A percentile compares a stretch with the other conserved stretches of the same genome.
Evolutionary conservation across 2,113 vertebrate species (phyloP).

Genomic region (Psittacula cyanocephala): DNA sequence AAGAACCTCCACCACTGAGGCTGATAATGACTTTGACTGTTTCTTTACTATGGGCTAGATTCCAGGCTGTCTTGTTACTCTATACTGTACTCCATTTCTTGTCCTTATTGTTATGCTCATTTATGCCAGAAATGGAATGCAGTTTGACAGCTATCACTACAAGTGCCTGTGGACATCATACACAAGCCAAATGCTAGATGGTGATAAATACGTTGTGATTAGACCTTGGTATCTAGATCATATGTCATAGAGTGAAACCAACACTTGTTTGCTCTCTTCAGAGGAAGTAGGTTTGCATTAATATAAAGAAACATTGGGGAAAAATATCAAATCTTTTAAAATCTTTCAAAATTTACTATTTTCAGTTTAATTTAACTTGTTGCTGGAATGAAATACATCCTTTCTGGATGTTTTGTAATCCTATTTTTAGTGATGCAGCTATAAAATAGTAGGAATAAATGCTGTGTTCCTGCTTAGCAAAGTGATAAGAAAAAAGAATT

Average conservation of each 20-base stretch:
- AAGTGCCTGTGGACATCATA: slow-evolving; percentile 68
- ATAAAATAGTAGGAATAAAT: not conserved
- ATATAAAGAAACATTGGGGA: not conserved
- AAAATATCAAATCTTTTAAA: not conserved
- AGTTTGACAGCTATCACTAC: slow-evolving; percentile 64
- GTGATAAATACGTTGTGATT: slow-evolving; percentile 61
- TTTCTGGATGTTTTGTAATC: not conserved
- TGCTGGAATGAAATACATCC: not conserved
- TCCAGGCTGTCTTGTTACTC: slow-evolving; percentile 47
- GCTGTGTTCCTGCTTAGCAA: not conserved
- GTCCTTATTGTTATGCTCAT: slow-evolving; percentile 42
- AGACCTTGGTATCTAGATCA: slow-evolving; percentile 51
- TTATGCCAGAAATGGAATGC: slow-evolving; percentile 50
- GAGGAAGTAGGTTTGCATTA: not conserved
- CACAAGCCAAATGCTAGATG: slow-evolving; percentile 45
- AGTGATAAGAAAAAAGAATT: not conserved
- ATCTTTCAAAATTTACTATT: not conserved
- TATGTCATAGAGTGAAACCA: slow-evolving; percentile 2
- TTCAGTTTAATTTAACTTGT: not conserved
- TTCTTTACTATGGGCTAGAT: slow-evolving; percentile 55
- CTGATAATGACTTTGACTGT: slow-evolving; percentile 13
- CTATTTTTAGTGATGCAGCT: not conserved
- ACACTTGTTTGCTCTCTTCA: slow-evolving; percentile 37
- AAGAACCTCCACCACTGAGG: not conserved
- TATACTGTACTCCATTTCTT: slow-evolving; percentile 6